A percentile compares a stretch with the other conserved stretches of the same genome.
phyloP scores from a whole-genome alignment of 2,113 vertebrate species.

The Malurus alboscapulatus region DNA sequence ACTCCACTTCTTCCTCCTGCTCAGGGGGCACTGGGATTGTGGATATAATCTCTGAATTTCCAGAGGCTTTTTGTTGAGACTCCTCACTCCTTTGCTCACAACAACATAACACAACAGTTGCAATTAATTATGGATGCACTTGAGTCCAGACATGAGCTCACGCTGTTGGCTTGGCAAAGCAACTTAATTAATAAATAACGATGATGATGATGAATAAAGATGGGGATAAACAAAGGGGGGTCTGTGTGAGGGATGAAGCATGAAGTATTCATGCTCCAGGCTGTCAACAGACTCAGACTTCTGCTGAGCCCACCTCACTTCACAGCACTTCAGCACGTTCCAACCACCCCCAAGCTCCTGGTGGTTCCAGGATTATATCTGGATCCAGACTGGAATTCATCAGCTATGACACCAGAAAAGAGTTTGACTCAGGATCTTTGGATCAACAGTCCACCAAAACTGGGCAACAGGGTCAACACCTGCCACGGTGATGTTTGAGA shows the following conservation, averaged over 20 bases:
- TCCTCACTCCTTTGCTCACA: neutral
- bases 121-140: slow-evolving; percentile 47
- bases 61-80: neutral
- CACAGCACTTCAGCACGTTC: neutral
- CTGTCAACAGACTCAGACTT: neutral
- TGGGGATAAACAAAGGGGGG: slow-evolving; percentile 23
- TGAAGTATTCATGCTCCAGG: neutral
- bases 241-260: neutral
- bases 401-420: neutral
- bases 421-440: neutral
- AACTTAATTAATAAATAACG: slow-evolving; percentile 55
- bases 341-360: neutral
- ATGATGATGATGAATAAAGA: slow-evolving; percentile 50
- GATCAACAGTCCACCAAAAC: neutral
- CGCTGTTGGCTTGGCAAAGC: neutral
- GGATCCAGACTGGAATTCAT: neutral
- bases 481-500: rapidly evolving
- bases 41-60: neutral
- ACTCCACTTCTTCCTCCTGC: neutral
- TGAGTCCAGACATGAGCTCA: slow-evolving; percentile 35
- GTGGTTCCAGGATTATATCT: neutral
- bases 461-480: neutral
- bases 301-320: neutral
- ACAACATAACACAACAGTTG: slow-evolving; percentile 12
- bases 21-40: neutral